Conservation (phyloP, 2,797 vertebrate species). For the Limosa lapponica region DNA sequence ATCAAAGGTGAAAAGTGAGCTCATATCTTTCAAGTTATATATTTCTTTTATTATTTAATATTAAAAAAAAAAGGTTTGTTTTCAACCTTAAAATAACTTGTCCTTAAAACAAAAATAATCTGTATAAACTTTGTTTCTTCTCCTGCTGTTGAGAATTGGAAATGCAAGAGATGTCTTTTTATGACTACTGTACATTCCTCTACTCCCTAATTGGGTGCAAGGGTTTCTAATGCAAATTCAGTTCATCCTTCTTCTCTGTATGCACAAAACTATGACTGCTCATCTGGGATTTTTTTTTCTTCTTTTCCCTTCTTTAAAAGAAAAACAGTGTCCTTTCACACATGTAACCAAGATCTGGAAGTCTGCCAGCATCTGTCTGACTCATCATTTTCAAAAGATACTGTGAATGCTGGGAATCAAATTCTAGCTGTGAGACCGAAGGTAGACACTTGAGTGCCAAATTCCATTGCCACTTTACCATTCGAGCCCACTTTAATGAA, state of each 20-base stretch:
- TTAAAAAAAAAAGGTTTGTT: rapidly evolving
- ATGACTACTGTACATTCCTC: background rate
- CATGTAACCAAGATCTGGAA: slow-evolving; percentile 17
- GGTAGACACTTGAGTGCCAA: slow-evolving; percentile 35
- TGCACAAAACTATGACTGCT: background rate
- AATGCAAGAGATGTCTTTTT: background rate
- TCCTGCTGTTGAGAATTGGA: background rate
- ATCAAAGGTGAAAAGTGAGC: background rate
- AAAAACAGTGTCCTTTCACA: slow-evolving; percentile 10
- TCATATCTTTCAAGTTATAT: background rate
- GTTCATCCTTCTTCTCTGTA: background rate
- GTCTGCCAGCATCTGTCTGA: slow-evolving; percentile 27
- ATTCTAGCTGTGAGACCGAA: slow-evolving; percentile 48
- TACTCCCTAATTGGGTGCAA: background rate
- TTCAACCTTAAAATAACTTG: background rate
- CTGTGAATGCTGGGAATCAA: slow-evolving; percentile 48
- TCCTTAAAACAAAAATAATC: background rate
- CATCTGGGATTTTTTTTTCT: background rate
- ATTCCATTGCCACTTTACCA: slow-evolving; percentile 39
- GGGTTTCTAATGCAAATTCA: slow-evolving; percentile 36
- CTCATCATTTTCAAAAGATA: slow-evolving; percentile 59
- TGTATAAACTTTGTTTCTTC: background rate
- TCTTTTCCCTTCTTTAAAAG: background rate
- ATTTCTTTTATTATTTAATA: background rate
- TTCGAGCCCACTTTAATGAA: background rate